Conservation (phyloP, 2,888 invertebrate species). For the Dorcus hopei region DNA sequence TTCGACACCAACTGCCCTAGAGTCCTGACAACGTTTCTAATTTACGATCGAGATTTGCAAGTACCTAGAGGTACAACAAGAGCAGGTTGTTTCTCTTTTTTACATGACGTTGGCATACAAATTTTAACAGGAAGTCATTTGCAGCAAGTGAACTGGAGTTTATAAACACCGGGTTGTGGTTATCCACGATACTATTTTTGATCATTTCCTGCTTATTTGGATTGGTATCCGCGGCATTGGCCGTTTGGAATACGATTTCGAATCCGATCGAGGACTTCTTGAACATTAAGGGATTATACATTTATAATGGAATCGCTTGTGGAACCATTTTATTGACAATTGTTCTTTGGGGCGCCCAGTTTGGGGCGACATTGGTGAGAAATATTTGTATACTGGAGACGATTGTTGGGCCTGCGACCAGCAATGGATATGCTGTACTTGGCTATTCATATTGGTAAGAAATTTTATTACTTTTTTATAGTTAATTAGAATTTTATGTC, state of each 20-base stretch:
- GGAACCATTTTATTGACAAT: slow-evolving; percentile 37
- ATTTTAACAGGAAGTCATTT: slow-evolving; percentile 12
- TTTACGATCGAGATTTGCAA: not conserved
- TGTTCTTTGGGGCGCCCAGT: slow-evolving; percentile 48
- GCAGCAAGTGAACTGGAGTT: slow-evolving; percentile 30
- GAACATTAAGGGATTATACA: slow-evolving; percentile 58
- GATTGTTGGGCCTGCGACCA: slow-evolving; percentile 34
- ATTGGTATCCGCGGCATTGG: slow-evolving; percentile 50
- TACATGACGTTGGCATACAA: not conserved
- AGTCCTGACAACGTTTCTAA: slow-evolving; percentile 1
- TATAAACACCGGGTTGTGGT: slow-evolving; percentile 52
- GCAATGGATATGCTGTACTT: slow-evolving; percentile 40
- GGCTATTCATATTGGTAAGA: slow-evolving; percentile 52
- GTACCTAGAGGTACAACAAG: not conserved
- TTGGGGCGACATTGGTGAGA: slow-evolving; percentile 35
- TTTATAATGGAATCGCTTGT: slow-evolving; percentile 57
- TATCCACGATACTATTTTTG: slow-evolving; percentile 56
- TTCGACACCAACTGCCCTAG: slow-evolving; percentile 18
- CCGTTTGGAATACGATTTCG: slow-evolving; percentile 57
- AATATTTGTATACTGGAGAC: slow-evolving; percentile 48
- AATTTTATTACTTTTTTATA: slow-evolving; percentile 14
- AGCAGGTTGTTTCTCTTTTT: not conserved
- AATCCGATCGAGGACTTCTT: slow-evolving; percentile 59
- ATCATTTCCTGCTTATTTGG: slow-evolving; percentile 53
- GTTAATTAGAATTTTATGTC: not conserved